Evolutionary conservation across 1,140 invertebrate genomes (phyloP).

Genomic region (Contarinia nasturtii): DNA sequence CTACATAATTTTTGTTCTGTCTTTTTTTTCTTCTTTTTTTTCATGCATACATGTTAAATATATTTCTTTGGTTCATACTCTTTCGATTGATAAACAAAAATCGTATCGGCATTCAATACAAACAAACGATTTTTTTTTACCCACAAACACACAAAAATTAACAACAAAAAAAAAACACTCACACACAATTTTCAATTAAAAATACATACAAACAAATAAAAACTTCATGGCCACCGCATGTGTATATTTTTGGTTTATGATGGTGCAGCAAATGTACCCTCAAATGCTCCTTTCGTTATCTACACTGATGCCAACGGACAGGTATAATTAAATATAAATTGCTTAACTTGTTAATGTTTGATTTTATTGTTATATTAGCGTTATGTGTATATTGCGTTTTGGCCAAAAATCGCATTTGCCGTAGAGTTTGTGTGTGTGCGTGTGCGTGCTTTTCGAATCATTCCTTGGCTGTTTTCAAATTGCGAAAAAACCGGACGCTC

Average conservation of each 20-base stretch:
- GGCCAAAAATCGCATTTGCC: too few relatives aligned
- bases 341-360: slow-evolving; percentile 17
- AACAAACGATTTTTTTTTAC: slow-evolving; percentile 5
- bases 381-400: too few relatives aligned
- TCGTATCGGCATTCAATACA: not conserved
- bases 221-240: not conserved
- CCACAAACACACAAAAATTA: not conserved
- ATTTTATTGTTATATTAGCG: not conserved
- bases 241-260: not conserved
- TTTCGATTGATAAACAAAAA: slow-evolving; percentile 6
- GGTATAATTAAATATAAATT: slow-evolving; percentile 33
- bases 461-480: too few relatives aligned
- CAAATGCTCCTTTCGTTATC: slow-evolving; percentile 80
- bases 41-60: slow-evolving; percentile 14
- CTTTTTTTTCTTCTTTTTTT: slow-evolving; percentile 12
- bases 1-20: not conserved
- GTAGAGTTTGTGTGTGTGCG: too few relatives aligned
- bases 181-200: slow-evolving; percentile 5
- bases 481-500: too few relatives aligned
- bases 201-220: not conserved
- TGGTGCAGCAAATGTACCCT: slow-evolving; percentile 38
- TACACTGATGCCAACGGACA: slow-evolving; percentile 90
- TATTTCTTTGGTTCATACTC: too few relatives aligned
- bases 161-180: slow-evolving; percentile 8
- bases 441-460: too few relatives aligned